phyloP scores from a whole-genome alignment of 1,140 invertebrate species.

The Trichomalopsis sarcophagae region DNA sequence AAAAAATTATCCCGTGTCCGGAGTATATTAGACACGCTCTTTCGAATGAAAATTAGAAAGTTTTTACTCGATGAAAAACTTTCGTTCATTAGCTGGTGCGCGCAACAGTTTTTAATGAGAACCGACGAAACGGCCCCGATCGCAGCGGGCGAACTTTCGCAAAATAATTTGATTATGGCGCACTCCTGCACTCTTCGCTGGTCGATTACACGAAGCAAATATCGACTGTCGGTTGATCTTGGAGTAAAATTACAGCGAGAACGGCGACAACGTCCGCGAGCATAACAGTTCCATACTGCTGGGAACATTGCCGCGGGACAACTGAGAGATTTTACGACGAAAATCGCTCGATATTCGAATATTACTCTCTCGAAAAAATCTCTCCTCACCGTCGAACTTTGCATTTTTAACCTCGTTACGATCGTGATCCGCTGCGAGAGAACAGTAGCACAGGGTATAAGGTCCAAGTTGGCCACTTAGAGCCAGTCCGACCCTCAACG shows the following conservation, averaged over 20 bases:
- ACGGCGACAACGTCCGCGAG: too few relatives aligned
- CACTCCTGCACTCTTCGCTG: too few relatives aligned
- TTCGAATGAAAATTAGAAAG: background rate
- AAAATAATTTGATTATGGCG: background rate
- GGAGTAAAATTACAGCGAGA: too few relatives aligned
- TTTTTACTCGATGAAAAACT: background rate
- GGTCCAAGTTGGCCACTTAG: background rate
- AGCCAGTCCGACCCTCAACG: background rate
- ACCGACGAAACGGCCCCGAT: background rate
- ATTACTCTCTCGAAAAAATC: background rate
- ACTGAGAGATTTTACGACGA: too few relatives aligned
- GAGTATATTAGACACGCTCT: background rate
- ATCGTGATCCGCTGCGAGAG: background rate
- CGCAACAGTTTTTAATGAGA: background rate
- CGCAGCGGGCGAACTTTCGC: background rate
- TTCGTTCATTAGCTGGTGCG: background rate
- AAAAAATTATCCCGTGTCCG: background rate
- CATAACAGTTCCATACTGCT: too few relatives aligned
- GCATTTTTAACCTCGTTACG: slow-evolving; percentile 42
- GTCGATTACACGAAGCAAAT: background rate
- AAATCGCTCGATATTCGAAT: too few relatives aligned
- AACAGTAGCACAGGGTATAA: background rate
- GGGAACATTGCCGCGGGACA: background rate
- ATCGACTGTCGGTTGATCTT: background rate
- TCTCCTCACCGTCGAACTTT: background rate